A percentile compares a stretch with the other conserved stretches of the same genome.
phyloP scores from a whole-genome alignment of 2,113 vertebrate species.

The Xerus inauris region DNA sequence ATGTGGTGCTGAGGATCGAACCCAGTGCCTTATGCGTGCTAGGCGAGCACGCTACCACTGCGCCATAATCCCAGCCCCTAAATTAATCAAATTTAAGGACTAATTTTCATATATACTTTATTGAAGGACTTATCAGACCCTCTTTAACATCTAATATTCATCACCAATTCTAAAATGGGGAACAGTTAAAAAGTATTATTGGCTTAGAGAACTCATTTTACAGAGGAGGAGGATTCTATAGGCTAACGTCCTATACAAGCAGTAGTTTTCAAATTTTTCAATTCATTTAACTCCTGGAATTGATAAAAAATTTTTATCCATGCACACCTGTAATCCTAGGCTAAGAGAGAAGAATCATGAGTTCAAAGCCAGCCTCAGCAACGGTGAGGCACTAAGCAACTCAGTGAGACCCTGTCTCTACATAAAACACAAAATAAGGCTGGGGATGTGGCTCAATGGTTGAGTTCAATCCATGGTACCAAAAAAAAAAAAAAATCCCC shows the following conservation, averaged over 20 bases:
- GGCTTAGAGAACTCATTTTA: not conserved
- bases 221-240: not conserved
- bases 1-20: no score
- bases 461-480: no score
- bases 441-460: no score
- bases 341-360: no score
- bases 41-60: no score
- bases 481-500: not conserved
- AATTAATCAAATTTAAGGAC: conserved; percentile 33
- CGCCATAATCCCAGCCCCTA: no score
- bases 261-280: conserved; percentile 14
- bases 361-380: no score
- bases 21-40: no score
- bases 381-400: no score
- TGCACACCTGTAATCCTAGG: no score
- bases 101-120: conserved; percentile 31
- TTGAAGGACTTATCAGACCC: not conserved
- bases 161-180: conserved; percentile 10
- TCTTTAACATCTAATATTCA: conserved; percentile 44
- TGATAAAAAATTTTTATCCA: not conserved
- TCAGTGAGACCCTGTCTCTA: no score
- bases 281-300: conserved; percentile 1
- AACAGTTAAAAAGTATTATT: conserved; percentile 24
- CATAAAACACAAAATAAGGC: no score
- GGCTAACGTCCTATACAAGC: not conserved